phyloP scores from a whole-genome alignment of 2,113 vertebrate genomes.

The Gambusia holbrooki region DNA sequence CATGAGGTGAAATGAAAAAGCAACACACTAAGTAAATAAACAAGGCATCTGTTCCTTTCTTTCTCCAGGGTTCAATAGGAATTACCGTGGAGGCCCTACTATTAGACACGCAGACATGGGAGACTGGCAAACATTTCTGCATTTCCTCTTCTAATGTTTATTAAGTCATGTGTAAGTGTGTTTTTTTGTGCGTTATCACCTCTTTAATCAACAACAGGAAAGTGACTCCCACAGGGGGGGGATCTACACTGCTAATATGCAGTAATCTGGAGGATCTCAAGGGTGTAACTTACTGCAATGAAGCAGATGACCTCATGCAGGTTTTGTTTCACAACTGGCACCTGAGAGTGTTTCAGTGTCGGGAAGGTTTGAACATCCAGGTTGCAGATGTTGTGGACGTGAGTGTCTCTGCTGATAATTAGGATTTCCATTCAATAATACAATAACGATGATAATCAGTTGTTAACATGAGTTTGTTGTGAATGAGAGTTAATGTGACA shows the following conservation, averaged over 20 bases:
- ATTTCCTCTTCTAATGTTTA: constrained; percentile 61
- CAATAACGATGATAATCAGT: constrained; percentile 27
- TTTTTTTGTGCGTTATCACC: constrained; percentile 54
- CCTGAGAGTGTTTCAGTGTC: not conserved
- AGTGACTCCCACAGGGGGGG: constrained; percentile 53
- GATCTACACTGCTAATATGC: constrained; percentile 41
- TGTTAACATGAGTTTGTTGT: constrained; percentile 19
- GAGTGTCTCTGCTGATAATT: constrained; percentile 56
- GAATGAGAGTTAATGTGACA: constrained; percentile 48
- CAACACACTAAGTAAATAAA: constrained; percentile 6
- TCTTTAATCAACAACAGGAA: constrained; percentile 69
- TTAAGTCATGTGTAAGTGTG: constrained; percentile 20
- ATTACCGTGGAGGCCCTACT: constrained; percentile 27
- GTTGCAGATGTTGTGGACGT: constrained; percentile 42
- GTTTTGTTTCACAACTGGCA: constrained; percentile 33
- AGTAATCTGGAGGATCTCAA: constrained; percentile 52
- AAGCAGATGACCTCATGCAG: constrained; percentile 35
- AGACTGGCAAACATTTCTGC: constrained; percentile 63
- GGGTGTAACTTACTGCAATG: constrained; percentile 13
- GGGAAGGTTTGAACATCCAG: constrained; percentile 6
- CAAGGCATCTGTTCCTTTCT: constrained; percentile 35
- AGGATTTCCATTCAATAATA: constrained; percentile 48
- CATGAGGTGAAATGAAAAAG: not conserved
- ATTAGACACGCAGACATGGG: constrained; percentile 66
- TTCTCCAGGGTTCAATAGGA: constrained; percentile 29